phyloP scores from a whole-genome alignment of 2,888 invertebrate species.

The Protodeltote pygarga region DNA sequence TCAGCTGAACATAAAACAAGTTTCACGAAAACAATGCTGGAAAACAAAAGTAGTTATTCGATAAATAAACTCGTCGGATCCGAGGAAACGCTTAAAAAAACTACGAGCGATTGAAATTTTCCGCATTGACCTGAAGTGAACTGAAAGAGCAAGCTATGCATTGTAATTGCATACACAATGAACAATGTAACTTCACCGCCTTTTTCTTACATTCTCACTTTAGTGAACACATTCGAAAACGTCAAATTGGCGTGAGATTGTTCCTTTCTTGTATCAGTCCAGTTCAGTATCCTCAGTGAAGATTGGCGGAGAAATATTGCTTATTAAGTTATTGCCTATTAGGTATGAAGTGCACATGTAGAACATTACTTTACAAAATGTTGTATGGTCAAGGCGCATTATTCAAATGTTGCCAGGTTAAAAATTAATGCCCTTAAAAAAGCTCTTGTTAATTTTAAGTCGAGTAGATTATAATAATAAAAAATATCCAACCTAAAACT shows the following conservation, averaged over 20 bases:
- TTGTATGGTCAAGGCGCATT: no score
- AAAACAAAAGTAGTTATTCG: slow-evolving; percentile 18
- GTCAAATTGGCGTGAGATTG: slow-evolving; percentile 6
- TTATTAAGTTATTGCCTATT: no score
- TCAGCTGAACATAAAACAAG: neutral
- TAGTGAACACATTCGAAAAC: slow-evolving; percentile 2
- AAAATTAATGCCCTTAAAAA: no score
- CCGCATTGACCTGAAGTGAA: slow-evolving; percentile 52
- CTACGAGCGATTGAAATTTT: slow-evolving; percentile 53
- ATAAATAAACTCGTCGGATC: slow-evolving; percentile 26
- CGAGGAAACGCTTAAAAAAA: slow-evolving; percentile 42
- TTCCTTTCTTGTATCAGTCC: neutral
- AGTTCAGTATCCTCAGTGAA: no score
- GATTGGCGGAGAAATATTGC: no score
- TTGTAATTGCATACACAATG: slow-evolving; percentile 61
- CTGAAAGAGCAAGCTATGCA: slow-evolving; percentile 58
- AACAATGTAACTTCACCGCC: slow-evolving; percentile 41
- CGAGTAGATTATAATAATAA: no score
- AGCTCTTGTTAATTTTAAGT: no score
- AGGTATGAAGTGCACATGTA: no score
- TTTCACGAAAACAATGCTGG: neutral
- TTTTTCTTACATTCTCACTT: slow-evolving; percentile 33
- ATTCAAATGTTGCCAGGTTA: no score
- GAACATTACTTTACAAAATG: no score
- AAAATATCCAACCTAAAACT: no score